These are phyloP conservation scores for Drosophila nannoptera DNA, from an alignment of 1,140 invertebrate genomes.

Conservation along the genomic window DNA sequence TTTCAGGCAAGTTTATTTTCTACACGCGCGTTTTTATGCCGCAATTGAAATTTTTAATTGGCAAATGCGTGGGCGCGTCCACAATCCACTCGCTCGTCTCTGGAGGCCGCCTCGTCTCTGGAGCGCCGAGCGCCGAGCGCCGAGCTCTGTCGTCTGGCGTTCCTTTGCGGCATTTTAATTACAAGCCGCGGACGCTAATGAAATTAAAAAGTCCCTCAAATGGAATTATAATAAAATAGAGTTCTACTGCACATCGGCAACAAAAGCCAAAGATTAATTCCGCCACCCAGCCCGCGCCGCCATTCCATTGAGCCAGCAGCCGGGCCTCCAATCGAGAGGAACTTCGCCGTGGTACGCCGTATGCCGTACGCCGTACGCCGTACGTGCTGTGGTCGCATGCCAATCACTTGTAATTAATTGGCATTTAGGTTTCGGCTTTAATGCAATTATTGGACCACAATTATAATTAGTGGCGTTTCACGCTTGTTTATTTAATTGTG, in stretches of 20 bases:
- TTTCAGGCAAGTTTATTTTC: constrained; percentile 71
- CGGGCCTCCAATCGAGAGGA: too few species aligned
- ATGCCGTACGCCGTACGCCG: neutral
- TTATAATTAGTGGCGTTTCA: constrained; percentile 67
- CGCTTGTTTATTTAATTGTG: constrained; percentile 48
- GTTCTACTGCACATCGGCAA: constrained; percentile 31
- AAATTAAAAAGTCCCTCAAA: constrained; percentile 73
- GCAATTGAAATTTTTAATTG: constrained; percentile 77
- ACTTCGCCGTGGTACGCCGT: too few species aligned
- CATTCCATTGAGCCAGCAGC: too few species aligned
- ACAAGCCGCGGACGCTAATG: constrained; percentile 62
- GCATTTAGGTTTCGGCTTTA: constrained; percentile 53
- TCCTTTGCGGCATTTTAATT: constrained; percentile 75
- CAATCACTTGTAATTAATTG: constrained; percentile 66
- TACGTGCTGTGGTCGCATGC: constrained; percentile 12
- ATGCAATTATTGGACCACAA: constrained; percentile 67
- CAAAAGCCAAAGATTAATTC: constrained; percentile 48
- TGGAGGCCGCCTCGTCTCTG: constrained; percentile 8
- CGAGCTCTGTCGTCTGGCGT: constrained; percentile 29
- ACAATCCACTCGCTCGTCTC: constrained; percentile 57
- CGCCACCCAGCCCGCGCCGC: neutral
- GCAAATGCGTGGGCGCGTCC: constrained; percentile 75
- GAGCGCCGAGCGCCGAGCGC: neutral
- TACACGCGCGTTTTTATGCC: constrained; percentile 75
- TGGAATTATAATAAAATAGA: constrained; percentile 74